Percentiles rank a stretch among this genome's conserved stretches.
Evolutionary conservation across 2,888 invertebrate species (phyloP).

Genomic region (Synergus japonicus): DNA sequence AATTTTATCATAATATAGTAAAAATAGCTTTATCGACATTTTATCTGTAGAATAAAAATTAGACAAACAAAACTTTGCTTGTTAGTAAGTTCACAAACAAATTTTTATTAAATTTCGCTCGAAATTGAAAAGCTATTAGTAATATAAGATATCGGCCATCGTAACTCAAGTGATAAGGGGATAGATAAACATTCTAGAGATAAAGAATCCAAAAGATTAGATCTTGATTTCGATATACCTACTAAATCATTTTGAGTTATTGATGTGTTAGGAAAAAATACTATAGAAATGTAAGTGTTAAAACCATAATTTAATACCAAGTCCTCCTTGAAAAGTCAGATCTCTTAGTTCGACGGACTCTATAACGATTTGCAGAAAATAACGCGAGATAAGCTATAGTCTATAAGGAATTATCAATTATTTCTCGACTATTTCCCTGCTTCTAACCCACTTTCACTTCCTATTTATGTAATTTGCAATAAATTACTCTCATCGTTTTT

Average conservation of each 20-base stretch:
- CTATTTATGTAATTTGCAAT: conserved; percentile 7
- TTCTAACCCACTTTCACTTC: conserved; percentile 55
- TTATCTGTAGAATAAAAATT: neutral
- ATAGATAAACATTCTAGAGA: conserved; percentile 29
- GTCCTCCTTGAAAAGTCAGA: conserved; percentile 27
- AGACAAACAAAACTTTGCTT: neutral
- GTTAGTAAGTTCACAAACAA: neutral
- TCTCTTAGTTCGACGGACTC: conserved; percentile 11
- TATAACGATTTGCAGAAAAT: neutral
- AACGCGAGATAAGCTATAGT: conserved; percentile 7
- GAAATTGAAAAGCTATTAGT: conserved; percentile 12
- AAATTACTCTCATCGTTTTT: conserved; percentile 4
- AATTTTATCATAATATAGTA: neutral
- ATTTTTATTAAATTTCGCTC: neutral
- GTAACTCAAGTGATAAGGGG: conserved; percentile 24
- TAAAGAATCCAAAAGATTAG: conserved; percentile 7
- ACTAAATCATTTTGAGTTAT: neutral
- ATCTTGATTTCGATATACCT: conserved; percentile 22
- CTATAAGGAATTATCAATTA: conserved; percentile 47
- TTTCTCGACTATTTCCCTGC: conserved; percentile 21
- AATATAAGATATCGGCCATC: conserved; percentile 24
- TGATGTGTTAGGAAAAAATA: neutral
- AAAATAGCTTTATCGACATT: neutral
- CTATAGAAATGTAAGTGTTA: neutral
- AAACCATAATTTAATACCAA: conserved; percentile 38